Conservation (phyloP, 1,140 invertebrate species). For the Acromyrmex heyeri region DNA sequence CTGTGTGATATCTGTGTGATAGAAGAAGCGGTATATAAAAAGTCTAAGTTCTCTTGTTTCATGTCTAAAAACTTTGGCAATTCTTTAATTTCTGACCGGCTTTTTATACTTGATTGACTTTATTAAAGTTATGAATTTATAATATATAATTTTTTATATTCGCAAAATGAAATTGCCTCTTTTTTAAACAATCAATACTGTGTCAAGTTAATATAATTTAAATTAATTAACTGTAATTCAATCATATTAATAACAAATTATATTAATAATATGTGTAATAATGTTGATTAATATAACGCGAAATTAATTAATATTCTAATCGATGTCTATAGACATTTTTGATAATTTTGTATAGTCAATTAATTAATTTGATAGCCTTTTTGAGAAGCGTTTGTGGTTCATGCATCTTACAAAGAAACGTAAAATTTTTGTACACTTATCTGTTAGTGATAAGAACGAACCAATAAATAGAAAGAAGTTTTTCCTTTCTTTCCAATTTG, state of each 20-base stretch:
- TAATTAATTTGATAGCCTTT: not conserved
- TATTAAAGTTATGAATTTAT: too few species aligned
- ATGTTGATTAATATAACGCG: not conserved
- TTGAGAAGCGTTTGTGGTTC: not conserved
- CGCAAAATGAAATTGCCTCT: too few species aligned
- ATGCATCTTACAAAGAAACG: not conserved
- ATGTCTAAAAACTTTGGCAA: too few species aligned
- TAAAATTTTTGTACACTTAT: not conserved
- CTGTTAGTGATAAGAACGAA: not conserved
- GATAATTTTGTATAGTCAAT: not conserved
- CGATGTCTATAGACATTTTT: not conserved
- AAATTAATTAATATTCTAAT: slow-evolving; percentile 2
- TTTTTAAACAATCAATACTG: too few species aligned
- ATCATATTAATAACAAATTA: not conserved
- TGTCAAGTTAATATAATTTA: too few species aligned
- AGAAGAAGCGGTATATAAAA: too few species aligned
- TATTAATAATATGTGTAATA: not conserved
- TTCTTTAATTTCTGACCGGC: too few species aligned
- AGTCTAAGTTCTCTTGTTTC: too few species aligned
- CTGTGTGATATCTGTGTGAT: too few species aligned
- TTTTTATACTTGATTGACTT: too few species aligned
- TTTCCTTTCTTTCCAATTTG: not conserved
- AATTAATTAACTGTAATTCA: not conserved
- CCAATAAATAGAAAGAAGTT: not conserved
- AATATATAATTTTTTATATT: too few species aligned